Percentiles rank a stretch among this genome's conserved stretches.
phyloP scores from a whole-genome alignment of 2,113 vertebrate species.

The Lagopus muta region DNA sequence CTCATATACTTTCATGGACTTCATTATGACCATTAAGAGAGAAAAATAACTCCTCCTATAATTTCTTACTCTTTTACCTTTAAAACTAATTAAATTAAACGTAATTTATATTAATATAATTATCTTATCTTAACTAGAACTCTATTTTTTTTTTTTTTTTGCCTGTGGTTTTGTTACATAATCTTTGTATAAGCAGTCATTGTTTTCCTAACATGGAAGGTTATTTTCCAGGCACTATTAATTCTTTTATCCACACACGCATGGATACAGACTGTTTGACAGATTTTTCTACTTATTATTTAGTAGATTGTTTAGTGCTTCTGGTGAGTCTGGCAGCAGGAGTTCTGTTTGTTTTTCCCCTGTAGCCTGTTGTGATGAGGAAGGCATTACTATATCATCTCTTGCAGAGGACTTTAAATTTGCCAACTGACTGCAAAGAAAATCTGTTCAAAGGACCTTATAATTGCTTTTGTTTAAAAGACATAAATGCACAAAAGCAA shows the following conservation, averaged over 20 bases:
- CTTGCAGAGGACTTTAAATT: slow-evolving; percentile 18
- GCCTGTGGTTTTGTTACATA: background rate
- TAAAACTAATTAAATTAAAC: background rate
- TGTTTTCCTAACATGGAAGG: background rate
- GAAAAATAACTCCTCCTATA: background rate
- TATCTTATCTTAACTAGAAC: background rate
- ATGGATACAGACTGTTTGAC: background rate
- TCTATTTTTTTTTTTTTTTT: background rate
- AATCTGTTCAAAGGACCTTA: background rate
- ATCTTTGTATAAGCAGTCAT: background rate
- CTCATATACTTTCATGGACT: background rate
- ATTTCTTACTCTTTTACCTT: background rate
- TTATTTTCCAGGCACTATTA: background rate
- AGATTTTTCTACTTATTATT: background rate
- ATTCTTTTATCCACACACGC: background rate
- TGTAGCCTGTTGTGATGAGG: slow-evolving; percentile 31
- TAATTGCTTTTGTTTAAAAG: slow-evolving; percentile 48
- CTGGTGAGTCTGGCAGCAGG: slow-evolving; percentile 20
- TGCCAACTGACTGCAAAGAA: slow-evolving; percentile 20
- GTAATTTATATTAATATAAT: background rate
- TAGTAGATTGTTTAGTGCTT: background rate
- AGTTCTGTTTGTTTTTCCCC: slow-evolving; percentile 21
- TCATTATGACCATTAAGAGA: background rate
- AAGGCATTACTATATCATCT: slow-evolving; percentile 26
- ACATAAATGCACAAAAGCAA: background rate